These are phyloP conservation scores for Regulus satrapa DNA, from an alignment of 2,113 vertebrate species.

Conservation along the genomic window DNA sequence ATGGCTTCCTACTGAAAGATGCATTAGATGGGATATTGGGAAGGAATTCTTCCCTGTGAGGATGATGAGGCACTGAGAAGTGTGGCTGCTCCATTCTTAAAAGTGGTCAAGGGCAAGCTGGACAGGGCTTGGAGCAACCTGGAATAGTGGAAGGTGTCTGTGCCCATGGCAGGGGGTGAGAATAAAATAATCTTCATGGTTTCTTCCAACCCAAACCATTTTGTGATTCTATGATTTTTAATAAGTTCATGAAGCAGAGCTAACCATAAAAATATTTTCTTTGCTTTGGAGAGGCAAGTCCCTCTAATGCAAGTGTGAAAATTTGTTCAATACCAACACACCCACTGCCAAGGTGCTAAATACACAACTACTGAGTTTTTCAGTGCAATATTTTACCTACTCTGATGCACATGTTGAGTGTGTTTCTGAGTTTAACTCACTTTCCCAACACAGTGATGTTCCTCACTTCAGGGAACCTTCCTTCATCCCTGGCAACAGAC, in stretches of 20 bases:
- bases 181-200: neutral
- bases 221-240: neutral
- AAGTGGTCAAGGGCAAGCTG: neutral
- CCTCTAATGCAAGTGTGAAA: neutral
- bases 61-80: neutral
- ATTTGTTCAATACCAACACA: neutral
- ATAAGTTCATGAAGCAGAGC: neutral
- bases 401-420: neutral
- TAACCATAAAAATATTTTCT: neutral
- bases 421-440: neutral
- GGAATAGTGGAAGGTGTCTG: neutral
- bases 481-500: neutral
- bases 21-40: no score
- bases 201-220: neutral
- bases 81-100: neutral
- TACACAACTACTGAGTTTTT: neutral
- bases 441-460: neutral
- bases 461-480: neutral
- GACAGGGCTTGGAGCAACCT: neutral
- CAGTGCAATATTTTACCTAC: neutral
- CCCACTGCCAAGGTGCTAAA: neutral
- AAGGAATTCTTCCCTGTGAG: neutral
- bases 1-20: neutral
- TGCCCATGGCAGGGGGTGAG: neutral
- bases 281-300: neutral